Base-by-base conservation (phyloP, 64 coral and sea anemone species). In the Acropora yongei region DNA sequence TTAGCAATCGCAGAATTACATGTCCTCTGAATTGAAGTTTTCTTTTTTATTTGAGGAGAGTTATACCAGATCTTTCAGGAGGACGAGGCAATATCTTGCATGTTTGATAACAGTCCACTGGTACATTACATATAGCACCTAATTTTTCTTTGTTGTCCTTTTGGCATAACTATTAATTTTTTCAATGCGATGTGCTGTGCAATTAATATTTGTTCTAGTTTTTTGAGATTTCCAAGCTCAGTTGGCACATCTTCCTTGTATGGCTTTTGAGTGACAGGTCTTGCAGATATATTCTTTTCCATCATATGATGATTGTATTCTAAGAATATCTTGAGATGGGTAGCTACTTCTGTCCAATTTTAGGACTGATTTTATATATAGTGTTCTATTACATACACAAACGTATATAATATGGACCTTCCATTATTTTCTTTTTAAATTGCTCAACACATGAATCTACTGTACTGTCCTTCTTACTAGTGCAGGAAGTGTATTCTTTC, bases 101-200 rank as follows among this genome's bases (percentile, higher is more conserved):
- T 44, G 78, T 92, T 67, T 92, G 49, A 8, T 84, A 80, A 83
- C 90, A 92, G 74, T 92, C 72, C 43, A 92, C 81, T 76, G 90
- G 90, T 61, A 85, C 71, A 92, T 85, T 92, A 78, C 90, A 92
- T 49, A 92, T 86, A 68, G 80, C 90, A 58, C 90, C 90, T 55
- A 68, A 87, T 92, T 47, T 92, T 92, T 87, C 91, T 87, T 92
- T 92, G 91, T 79, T 86, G 80, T 4, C 81, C 90, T 86, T 92
- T 92, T 77, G 80, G 80, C 89, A 91, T 91, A 49, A 75, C 74
- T 20, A 92, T 82, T 77, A 86, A 76, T 92, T 92, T 92, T 78
- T 92, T 82, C 65, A 87, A 92, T 72, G 78, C 73, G 14, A 92
- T 92, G 75, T 20, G 45, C 74, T 88, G 86, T 18, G 86, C 86